Conservation (phyloP, 2,113 vertebrate species). For the Mugil cephalus region DNA sequence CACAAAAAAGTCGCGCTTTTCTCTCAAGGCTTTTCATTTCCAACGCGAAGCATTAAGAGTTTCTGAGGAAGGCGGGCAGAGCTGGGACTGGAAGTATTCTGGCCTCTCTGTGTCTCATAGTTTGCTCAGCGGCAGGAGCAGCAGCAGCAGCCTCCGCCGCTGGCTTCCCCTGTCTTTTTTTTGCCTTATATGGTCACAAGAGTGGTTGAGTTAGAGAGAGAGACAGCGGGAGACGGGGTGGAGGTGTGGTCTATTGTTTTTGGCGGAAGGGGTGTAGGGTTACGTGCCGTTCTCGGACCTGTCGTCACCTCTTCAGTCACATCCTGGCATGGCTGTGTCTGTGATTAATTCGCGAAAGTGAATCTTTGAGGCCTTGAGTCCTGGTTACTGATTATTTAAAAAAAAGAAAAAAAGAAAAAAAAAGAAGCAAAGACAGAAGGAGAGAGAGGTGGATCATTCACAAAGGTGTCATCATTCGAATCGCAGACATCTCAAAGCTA, state of each 20-base stretch:
- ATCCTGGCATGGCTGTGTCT: slow-evolving; percentile 8
- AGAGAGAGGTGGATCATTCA: slow-evolving; percentile 39
- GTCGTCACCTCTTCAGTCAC: slow-evolving; percentile 63
- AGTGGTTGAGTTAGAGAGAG: slow-evolving; percentile 72
- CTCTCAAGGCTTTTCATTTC: slow-evolving; percentile 8
- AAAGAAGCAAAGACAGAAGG: not conserved
- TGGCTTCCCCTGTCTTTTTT: slow-evolving; percentile 79
- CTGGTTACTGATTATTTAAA: not conserved
- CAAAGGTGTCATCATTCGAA: slow-evolving; percentile 5
- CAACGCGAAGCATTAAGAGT: slow-evolving; percentile 58
- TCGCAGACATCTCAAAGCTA: slow-evolving; percentile 39
- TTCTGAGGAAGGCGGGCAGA: slow-evolving; percentile 36
- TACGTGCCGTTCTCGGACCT: slow-evolving; percentile 68
- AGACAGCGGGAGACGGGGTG: slow-evolving; percentile 48
- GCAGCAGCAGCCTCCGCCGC: slow-evolving; percentile 12
- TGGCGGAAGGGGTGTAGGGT: slow-evolving; percentile 82
- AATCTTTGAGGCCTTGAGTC: slow-evolving; percentile 10
- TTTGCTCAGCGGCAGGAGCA: slow-evolving; percentile 64
- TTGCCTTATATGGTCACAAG: slow-evolving; percentile 87
- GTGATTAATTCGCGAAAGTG: not conserved
- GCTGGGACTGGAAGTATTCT: slow-evolving; percentile 60
- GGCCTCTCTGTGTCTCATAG: slow-evolving; percentile 56
- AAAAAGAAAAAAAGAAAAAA: not conserved
- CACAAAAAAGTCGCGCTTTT: slow-evolving; percentile 34
- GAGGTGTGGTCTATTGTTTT: slow-evolving; percentile 86